phyloP scores from a whole-genome alignment of 37 sponge, comb jelly and placozoan genomes.

The Chondrilla cf. caribensis region DNA sequence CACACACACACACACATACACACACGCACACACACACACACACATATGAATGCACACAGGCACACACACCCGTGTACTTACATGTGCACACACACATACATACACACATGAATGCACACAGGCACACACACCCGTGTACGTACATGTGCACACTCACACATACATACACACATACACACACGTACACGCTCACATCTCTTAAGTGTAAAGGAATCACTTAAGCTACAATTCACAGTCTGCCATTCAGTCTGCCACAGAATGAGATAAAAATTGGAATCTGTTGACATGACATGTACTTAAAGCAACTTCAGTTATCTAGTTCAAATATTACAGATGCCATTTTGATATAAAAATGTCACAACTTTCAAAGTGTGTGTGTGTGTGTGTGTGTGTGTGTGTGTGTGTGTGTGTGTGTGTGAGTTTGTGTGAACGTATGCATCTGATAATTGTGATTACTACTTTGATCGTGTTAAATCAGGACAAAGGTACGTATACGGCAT shows the following conservation, averaged over 20 bases:
- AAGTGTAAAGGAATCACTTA: background rate
- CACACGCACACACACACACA: constrained; percentile 34
- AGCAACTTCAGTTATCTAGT: no score
- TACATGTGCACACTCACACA: no score
- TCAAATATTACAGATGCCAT: no score
- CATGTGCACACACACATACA: background rate
- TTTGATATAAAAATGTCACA: no score
- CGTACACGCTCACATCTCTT: background rate
- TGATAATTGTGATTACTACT: no score
- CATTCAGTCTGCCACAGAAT: no score
- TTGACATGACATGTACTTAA: no score
- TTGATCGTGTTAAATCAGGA: no score
- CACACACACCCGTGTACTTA: constrained; percentile 33
- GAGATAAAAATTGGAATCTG: no score
- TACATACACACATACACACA: background rate
- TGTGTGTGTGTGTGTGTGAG: constrained; percentile 27
- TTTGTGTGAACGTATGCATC: background rate
- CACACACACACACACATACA: constrained; percentile 10
- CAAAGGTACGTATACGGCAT: background rate
- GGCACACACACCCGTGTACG: no score
- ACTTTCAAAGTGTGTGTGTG: background rate
- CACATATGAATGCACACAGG: background rate
- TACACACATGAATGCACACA: no score
- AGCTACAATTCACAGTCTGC: background rate
- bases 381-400: background rate